A percentile compares a stretch with the other conserved stretches of the same genome.
Conservation (phyloP, 2,888 invertebrate species). For the Palloptera scutellata region DNA sequence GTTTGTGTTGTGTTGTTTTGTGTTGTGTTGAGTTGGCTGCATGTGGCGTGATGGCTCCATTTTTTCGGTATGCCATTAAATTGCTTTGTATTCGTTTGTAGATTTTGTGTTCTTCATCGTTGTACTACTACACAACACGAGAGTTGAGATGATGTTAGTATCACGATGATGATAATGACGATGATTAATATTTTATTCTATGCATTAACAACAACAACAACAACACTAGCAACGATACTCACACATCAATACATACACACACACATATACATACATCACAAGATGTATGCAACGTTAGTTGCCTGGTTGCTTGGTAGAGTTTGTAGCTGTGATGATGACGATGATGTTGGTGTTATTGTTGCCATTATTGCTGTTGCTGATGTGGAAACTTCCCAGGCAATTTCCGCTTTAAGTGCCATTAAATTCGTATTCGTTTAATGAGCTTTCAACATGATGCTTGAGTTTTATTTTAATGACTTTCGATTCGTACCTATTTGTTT, state of each 20-base stretch:
- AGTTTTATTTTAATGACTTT: conserved; percentile 32
- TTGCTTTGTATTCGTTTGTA: conserved; percentile 7
- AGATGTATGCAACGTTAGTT: background rate
- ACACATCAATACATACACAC: background rate
- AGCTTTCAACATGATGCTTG: conserved; percentile 35
- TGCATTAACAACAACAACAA: conserved; percentile 3
- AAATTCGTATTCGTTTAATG: conserved; percentile 35
- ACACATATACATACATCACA: background rate
- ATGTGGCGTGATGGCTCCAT: conserved; percentile 28
- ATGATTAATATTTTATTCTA: background rate
- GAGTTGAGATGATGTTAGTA: too few relatives aligned
- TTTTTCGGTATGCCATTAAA: conserved; percentile 20
- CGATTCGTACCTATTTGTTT: conserved; percentile 19
- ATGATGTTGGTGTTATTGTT: background rate
- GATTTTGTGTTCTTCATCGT: too few relatives aligned
- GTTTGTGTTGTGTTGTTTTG: background rate
- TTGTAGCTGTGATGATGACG: background rate
- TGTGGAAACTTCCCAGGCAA: conserved; percentile 35
- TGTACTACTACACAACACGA: too few relatives aligned
- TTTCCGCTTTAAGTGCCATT: conserved; percentile 35
- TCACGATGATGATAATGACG: too few relatives aligned
- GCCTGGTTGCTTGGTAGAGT: background rate
- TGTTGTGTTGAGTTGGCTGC: background rate
- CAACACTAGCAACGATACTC: background rate
- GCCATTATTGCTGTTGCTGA: conserved; percentile 9